Percentiles rank a stretch among this genome's conserved stretches.
Evolutionary conservation across 2,888 invertebrate species (phyloP).

Genomic region (Tigriopus californicus): DNA sequence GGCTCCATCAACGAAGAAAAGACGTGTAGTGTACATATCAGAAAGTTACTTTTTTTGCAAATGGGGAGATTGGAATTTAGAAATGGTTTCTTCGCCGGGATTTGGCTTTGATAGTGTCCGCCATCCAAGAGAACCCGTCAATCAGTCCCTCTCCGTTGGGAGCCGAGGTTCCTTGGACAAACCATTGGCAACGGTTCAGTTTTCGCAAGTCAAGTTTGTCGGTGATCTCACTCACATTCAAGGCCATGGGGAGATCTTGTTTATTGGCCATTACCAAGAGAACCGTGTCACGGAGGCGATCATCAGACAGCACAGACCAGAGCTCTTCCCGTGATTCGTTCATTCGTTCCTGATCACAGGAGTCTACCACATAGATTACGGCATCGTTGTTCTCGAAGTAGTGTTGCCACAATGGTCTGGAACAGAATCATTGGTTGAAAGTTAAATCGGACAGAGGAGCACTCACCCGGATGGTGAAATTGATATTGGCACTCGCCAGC

Average conservation of each 20-base stretch:
- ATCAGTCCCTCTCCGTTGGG: slow-evolving; percentile 7
- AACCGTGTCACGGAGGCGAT: not conserved
- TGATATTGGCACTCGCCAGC: too few relatives aligned
- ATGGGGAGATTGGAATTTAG: too few relatives aligned
- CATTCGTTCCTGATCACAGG: slow-evolving; percentile 85
- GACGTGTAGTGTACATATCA: too few relatives aligned
- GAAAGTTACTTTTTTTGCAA: too few relatives aligned
- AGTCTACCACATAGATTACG: slow-evolving; percentile 89
- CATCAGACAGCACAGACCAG: slow-evolving; percentile 51
- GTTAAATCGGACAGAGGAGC: not conserved
- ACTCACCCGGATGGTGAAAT: too few relatives aligned
- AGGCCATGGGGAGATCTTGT: slow-evolving; percentile 5
- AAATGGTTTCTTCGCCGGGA: not conserved
- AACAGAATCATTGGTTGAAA: not conserved
- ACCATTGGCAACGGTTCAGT: not conserved
- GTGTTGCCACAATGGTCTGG: slow-evolving; percentile 84
- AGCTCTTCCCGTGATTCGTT: slow-evolving; percentile 77
- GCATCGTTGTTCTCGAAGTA: slow-evolving; percentile 96
- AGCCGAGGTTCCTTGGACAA: slow-evolving; percentile 9
- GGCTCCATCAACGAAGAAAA: too few relatives aligned
- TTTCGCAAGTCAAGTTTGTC: not conserved
- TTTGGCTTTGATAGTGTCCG: not conserved
- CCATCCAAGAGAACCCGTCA: slow-evolving; percentile 11
- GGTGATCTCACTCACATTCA: not conserved
- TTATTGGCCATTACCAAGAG: slow-evolving; percentile 9